Conservation (phyloP, 2,888 invertebrate genomes). For the Dynastes hyllus region DNA sequence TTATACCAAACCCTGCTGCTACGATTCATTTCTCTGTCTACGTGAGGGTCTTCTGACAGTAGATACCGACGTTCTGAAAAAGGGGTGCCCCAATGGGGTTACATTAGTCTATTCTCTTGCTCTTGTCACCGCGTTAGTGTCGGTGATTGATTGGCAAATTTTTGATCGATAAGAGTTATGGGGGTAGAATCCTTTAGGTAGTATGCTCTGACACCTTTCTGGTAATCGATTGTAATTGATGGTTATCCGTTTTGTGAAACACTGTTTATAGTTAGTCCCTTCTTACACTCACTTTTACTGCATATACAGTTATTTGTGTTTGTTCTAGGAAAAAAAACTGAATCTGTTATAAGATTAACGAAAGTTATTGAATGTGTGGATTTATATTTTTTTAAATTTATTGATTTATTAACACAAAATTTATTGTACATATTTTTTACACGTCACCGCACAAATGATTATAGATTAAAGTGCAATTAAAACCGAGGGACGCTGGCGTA, state of each 20-base stretch:
- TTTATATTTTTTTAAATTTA: too few species aligned
- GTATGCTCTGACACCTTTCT: conserved; percentile 10
- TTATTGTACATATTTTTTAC: too few species aligned
- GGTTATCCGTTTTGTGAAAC: not conserved
- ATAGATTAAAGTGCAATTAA: too few species aligned
- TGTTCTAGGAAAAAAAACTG: too few species aligned
- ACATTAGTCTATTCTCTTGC: conserved; percentile 60
- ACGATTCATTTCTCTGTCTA: conserved; percentile 25
- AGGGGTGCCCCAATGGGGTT: conserved; percentile 49
- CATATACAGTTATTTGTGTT: too few species aligned
- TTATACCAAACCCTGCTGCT: conserved; percentile 38
- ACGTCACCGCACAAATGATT: too few species aligned
- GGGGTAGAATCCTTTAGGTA: conserved; percentile 25
- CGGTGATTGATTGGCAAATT: conserved; percentile 62
- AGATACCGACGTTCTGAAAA: conserved; percentile 33
- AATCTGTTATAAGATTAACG: too few species aligned
- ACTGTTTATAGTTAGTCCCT: too few species aligned
- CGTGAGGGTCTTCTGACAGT: conserved; percentile 42
- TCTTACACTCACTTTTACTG: too few species aligned
- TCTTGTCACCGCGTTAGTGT: conserved; percentile 65
- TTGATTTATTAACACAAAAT: too few species aligned
- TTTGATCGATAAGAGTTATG: conserved; percentile 35
- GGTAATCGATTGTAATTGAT: conserved; percentile 44
- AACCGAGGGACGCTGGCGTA: too few species aligned
- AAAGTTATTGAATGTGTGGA: too few species aligned